Conservation (phyloP, 2,113 vertebrate species). For the Ameiurus melas region DNA sequence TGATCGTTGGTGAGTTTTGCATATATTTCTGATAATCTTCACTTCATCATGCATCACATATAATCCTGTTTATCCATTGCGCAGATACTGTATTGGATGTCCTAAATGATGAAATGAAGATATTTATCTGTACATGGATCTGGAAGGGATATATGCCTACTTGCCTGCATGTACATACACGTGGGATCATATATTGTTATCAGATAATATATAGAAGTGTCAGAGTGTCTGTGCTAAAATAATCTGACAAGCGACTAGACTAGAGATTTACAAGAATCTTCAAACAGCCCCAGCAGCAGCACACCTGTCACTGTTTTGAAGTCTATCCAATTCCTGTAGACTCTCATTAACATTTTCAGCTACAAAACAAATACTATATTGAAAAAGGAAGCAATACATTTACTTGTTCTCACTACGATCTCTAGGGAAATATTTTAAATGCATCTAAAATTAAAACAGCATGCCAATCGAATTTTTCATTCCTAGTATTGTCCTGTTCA, state of each 20-base stretch:
- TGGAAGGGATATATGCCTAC: neutral
- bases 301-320: constrained; percentile 28
- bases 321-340: neutral
- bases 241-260: neutral
- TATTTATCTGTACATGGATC: neutral
- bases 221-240: neutral
- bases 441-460: constrained; percentile 16
- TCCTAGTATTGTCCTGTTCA: neutral
- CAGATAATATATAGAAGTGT: neutral
- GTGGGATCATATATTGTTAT: constrained; percentile 6
- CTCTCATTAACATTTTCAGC: constrained; percentile 17
- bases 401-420: neutral
- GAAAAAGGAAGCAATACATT: neutral
- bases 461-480: neutral
- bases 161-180: neutral
- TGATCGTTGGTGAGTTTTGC: neutral
- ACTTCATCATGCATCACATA: neutral
- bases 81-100: neutral
- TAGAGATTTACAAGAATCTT: neutral
- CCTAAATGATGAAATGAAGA: neutral
- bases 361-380: constrained; percentile 3
- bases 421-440: constrained; percentile 12
- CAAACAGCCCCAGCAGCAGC: neutral
- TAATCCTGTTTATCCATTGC: neutral
- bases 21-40: neutral